Evolutionary conservation across 2,113 vertebrate species (phyloP).

Genomic region (Carlito syrichta): DNA sequence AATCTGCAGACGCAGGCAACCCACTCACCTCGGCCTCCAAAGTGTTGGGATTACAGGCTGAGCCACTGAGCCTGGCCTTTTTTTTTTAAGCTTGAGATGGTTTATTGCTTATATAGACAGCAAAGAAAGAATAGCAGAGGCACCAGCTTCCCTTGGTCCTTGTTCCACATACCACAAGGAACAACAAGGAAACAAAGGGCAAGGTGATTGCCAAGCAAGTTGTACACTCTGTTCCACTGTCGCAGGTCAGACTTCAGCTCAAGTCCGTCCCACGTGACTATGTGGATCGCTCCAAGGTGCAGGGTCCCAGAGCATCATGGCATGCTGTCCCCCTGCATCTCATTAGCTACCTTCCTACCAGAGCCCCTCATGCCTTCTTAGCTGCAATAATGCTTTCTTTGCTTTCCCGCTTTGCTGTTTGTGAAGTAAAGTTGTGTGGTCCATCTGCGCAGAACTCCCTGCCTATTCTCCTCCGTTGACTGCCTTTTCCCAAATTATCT

Average conservation of each 20-base stretch:
- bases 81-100: neutral
- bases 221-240: neutral
- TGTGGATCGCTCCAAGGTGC: neutral
- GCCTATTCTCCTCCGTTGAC: neutral
- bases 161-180: neutral
- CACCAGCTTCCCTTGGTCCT: neutral
- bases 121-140: neutral
- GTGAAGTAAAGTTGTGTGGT: neutral
- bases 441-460: neutral
- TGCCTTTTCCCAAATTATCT: neutral
- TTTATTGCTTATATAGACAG: neutral
- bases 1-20: too few relatives aligned
- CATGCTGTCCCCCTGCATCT: too few relatives aligned
- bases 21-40: too few relatives aligned
- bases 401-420: neutral
- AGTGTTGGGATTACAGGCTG: too few relatives aligned
- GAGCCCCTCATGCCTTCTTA: neutral
- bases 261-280: neutral
- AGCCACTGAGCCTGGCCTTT: too few relatives aligned
- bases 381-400: neutral
- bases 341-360: neutral
- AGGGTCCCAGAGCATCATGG: neutral
- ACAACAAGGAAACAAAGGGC: neutral
- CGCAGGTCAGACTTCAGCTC: neutral
- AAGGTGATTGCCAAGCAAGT: neutral